phyloP scores from a whole-genome alignment of 2,888 invertebrate species.

The Trissoscelio sp. region DNA sequence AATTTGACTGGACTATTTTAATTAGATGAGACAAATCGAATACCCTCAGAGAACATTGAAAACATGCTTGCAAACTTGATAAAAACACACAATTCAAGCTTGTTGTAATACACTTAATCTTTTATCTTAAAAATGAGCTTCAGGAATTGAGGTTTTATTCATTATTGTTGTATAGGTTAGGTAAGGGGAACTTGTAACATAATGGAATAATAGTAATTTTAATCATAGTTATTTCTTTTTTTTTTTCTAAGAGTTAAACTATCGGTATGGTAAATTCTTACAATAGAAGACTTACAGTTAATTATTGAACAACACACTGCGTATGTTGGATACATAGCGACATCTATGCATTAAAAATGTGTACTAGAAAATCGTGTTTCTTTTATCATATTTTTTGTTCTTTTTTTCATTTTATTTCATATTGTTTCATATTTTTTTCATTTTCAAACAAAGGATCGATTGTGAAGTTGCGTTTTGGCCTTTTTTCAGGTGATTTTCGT shows the following conservation, averaged over 20 bases:
- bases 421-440: constrained; percentile 36
- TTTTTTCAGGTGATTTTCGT: constrained; percentile 70
- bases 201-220: constrained; percentile 51
- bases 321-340: constrained; percentile 21
- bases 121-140: no score
- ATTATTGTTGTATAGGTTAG: no score
- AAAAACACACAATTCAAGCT: no score
- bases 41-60: no score
- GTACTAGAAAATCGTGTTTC: constrained; percentile 25
- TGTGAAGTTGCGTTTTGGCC: constrained; percentile 74
- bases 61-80: no score
- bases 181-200: no score
- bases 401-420: no score
- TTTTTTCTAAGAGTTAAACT: constrained; percentile 54
- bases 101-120: no score
- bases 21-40: no score
- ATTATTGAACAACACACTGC: constrained; percentile 59
- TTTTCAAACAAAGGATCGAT: constrained; percentile 71
- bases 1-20: no score
- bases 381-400: constrained; percentile 12
- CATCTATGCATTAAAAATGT: neutral
- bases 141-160: no score
- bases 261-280: constrained; percentile 60
- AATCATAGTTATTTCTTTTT: constrained; percentile 42
- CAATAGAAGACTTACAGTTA: constrained; percentile 65